phyloP scores from a whole-genome alignment of 2,797 vertebrate species.

The Hoplostethus mediterraneus region DNA sequence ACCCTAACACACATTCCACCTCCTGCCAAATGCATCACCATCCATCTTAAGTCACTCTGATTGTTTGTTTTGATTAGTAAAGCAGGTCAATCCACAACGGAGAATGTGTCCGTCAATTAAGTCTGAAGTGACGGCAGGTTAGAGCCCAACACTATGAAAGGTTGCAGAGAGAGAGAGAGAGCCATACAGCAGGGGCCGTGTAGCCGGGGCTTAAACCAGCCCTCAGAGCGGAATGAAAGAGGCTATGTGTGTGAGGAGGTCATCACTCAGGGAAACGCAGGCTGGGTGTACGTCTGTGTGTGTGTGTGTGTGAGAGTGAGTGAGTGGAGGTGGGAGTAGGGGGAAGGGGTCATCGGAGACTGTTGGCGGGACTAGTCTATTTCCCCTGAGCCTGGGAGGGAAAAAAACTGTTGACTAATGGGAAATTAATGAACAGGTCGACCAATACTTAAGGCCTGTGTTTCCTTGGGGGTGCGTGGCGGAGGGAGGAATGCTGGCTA shows the following conservation, averaged over 20 bases:
- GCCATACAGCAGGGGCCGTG: constrained; percentile 67
- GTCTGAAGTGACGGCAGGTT: constrained; percentile 66
- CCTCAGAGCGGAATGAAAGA: constrained; percentile 77
- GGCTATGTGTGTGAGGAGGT: constrained; percentile 75
- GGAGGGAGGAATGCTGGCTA: constrained; percentile 12
- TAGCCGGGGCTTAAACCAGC: constrained; percentile 68
- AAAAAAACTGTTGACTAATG: constrained; percentile 74
- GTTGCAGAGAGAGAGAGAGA: constrained; percentile 60
- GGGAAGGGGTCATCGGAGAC: constrained; percentile 54
- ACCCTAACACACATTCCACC: constrained; percentile 25
- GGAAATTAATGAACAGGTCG: constrained; percentile 74
- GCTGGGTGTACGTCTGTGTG: constrained; percentile 33
- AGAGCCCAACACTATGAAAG: constrained; percentile 59
- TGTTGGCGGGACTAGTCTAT: constrained; percentile 61
- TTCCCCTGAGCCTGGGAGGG: constrained; percentile 57
- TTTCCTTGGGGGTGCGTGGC: constrained; percentile 52
- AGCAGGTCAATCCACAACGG: constrained; percentile 38
- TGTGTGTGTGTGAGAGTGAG: constrained; percentile 30
- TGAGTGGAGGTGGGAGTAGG: constrained; percentile 22
- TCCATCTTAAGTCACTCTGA: constrained; percentile 45
- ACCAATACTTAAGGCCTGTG: constrained; percentile 46
- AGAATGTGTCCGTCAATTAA: constrained; percentile 69
- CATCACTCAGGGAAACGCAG: constrained; percentile 71
- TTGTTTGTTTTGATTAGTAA: constrained; percentile 73
- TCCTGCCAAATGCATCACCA: constrained; percentile 36